Percentiles rank a stretch among this genome's conserved stretches.
Evolutionary conservation across 2,113 vertebrate species (phyloP).

Genomic region (Boulengeromyrus knoepffleri): DNA sequence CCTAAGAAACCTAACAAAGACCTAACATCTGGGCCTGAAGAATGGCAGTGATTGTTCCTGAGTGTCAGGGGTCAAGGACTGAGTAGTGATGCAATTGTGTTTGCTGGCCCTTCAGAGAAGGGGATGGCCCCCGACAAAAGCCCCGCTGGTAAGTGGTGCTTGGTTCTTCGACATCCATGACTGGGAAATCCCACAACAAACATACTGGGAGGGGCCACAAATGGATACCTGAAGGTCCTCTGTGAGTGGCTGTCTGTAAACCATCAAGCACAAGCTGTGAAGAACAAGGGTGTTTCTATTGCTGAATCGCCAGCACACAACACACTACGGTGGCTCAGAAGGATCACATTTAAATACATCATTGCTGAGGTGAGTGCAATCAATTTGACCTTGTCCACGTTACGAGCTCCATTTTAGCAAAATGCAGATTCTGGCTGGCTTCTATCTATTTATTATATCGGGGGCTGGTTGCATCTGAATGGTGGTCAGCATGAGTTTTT

Average conservation of each 20-base stretch:
- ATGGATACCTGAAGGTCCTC: not conserved
- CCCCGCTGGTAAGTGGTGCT: not conserved
- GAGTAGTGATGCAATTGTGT: not conserved
- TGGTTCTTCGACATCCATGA: not conserved
- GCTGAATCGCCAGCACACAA: conserved; percentile 24
- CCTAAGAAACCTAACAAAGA: not conserved
- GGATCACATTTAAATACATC: conserved; percentile 15
- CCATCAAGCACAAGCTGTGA: not conserved
- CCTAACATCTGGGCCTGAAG: not conserved
- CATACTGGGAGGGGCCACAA: not conserved
- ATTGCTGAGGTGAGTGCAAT: conserved; percentile 26
- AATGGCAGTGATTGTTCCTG: not conserved
- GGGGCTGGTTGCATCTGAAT: conserved; percentile 50
- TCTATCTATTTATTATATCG: conserved; percentile 58
- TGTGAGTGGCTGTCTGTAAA: not conserved
- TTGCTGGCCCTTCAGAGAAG: not conserved
- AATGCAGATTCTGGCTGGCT: conserved; percentile 11
- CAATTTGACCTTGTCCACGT: conserved; percentile 26
- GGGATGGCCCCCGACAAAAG: not conserved
- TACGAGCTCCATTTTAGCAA: conserved; percentile 17
- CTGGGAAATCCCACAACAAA: not conserved
- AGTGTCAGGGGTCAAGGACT: not conserved
- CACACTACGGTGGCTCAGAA: not conserved
- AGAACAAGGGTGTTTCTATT: not conserved
- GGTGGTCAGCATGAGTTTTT: conserved; percentile 42